Base-by-base conservation (phyloP, 92 coral and sea anemone species). In the Hydrozoanthus gracilis region DNA sequence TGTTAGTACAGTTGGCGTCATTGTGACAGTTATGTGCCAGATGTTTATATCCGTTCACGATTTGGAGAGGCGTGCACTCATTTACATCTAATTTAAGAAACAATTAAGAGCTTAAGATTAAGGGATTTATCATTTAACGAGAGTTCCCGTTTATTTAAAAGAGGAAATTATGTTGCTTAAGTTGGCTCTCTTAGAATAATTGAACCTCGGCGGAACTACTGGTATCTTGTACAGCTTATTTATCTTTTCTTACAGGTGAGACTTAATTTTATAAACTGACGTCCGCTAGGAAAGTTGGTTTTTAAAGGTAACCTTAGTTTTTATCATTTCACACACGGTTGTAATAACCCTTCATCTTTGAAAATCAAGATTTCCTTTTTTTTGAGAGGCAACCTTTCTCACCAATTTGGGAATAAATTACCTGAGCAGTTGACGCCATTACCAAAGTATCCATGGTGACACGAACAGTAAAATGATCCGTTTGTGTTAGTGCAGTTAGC, bases 1-100 rank as follows among this genome's bases (percentile, higher is more conserved):
- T 87, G 91, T 92, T 92, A 44, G 89, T 90, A 70, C 95, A 92
- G 89, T 87, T 84, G 72, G 95, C 89, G 27, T 90, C 79, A 10
- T 46, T 54, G 55, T 83, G 89, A 27, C 93, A 92, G 91, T 90
- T 92, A 62, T 92, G 89, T 3, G 80, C 65, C 55, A 48, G 68
- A 52, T 52, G 79, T 84, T 45, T 46, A 44, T n/a, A 78, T 8
- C 46, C 60, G 27, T 7, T 75, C 7, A 44, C 6, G 18, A 65
- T 88, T 7, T 71, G 61, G 54, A 8, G 44, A 51, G 79, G 56
- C 4, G 18, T 20, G 46, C 70, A 84, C 16, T 73, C 72, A 49
- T 86, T 13, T 71, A 76, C 48, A 45, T 86, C 82, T 86, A 5
- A 5, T 7, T 44, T 13, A 15, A 18, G 4, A 80, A 9, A 56